phyloP scores from a whole-genome alignment of 2,888 invertebrate species.

The Leptopilina syphax region DNA sequence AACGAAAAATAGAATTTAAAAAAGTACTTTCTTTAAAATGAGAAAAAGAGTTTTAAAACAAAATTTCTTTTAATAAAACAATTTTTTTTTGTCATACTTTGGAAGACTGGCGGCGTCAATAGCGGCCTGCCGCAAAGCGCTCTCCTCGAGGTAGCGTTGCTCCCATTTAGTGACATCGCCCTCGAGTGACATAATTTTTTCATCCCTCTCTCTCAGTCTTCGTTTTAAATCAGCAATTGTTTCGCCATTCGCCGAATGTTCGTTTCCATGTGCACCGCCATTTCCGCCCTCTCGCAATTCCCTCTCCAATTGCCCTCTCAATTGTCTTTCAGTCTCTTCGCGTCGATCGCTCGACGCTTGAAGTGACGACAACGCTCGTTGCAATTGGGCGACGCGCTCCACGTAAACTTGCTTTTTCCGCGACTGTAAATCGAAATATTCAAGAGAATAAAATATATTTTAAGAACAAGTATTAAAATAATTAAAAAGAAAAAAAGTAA shows the following conservation, averaged over 20 bases:
- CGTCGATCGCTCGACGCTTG: conserved; percentile 91
- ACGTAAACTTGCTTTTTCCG: conserved; percentile 91
- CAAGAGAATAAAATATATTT: conserved; percentile 40
- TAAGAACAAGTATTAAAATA: no score
- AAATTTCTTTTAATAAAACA: no score
- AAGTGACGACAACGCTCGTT: conserved; percentile 87
- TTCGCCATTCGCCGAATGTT: conserved; percentile 78
- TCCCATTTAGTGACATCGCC: conserved; percentile 92
- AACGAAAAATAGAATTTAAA: conserved; percentile 16
- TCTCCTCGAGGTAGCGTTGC: conserved; percentile 90
- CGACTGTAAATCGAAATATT: conserved; percentile 78
- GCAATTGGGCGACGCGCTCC: conserved; percentile 90
- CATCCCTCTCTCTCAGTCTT: conserved; percentile 83
- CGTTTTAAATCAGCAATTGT: conserved; percentile 82
- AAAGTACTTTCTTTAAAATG: neutral
- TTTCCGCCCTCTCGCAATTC: conserved; percentile 82
- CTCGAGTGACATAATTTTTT: conserved; percentile 85
- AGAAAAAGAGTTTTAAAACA: no score
- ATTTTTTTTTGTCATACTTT: conserved; percentile 59
- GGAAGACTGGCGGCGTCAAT: conserved; percentile 84
- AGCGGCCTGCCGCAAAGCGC: conserved; percentile 87
- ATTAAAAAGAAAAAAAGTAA: neutral
- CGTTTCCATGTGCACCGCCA: conserved; percentile 70
- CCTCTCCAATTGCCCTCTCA: conserved; percentile 90
- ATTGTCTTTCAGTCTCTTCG: conserved; percentile 90